Base-by-base conservation (phyloP, 2,888 invertebrate species). In the Lasioglossum zephyrum region DNA sequence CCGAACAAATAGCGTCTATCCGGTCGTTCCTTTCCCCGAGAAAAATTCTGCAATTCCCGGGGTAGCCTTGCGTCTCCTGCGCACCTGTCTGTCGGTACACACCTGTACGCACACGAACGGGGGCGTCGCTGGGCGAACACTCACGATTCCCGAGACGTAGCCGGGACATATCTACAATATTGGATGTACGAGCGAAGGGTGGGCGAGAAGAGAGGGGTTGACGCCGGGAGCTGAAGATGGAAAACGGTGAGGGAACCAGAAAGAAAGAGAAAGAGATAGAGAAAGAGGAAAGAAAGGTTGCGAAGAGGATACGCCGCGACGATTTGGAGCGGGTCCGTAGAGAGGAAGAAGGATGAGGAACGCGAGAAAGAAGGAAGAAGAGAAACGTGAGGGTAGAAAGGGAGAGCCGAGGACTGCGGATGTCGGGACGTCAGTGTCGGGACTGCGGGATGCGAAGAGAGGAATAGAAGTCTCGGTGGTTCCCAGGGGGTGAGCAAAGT, bases 401-500 rank as follows among this genome's bases (percentile, higher is more conserved):
- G 82, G 85, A 81, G 77, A 41, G 70, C 44, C 73, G 84, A 85
- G 84, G 82, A 80, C 87, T 87, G 88, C 90, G 91, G 91, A 93
- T 93, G 93, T 94, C 93, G 93, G 92, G 90, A 94, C 93, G 93
- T 93, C 93, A 93, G 93, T 93, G 92, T 93, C 92, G 91, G 91
- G 88, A 89, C 92, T 92, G 91, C 69, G 89, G 91, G 91, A 92
- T 92, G 91, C 91, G 92, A 92, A 92, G 93, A 92, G 92, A 92
- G 93, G 91, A 93, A 93, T 92, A 92, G 91, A 89, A 93, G 92
- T 92, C 91, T 91, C 90, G 90, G 83, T 92, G 80, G 89, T 92
- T 93, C 92, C 92, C 93, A 91, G 91, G 91, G 92, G 92, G 91
- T 91, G 92, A 91, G 92, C 90, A 88, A 86, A 92, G 93, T 92